Evolutionary conservation across 2,888 invertebrate genomes (phyloP).

Genomic region (Dorcus parallelipipedus): DNA sequence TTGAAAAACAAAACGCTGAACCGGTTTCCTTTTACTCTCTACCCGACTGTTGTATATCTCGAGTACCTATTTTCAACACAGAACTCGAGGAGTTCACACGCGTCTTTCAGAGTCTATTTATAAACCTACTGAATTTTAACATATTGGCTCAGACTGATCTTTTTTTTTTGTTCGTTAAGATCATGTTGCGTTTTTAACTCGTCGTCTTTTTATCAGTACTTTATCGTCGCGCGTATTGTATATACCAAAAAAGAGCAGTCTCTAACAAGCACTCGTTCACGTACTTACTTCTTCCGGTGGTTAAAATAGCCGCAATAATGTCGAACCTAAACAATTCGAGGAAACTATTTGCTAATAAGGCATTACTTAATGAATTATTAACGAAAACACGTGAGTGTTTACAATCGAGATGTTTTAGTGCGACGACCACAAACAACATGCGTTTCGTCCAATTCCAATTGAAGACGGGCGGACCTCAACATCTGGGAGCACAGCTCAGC

Average conservation of each 20-base stretch:
- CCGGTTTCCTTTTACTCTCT: slow-evolving; percentile 6
- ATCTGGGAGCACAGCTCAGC: slow-evolving; percentile 59
- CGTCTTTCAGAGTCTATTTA: background rate
- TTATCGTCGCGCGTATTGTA: background rate
- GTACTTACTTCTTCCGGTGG: background rate
- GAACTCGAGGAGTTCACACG: slow-evolving; percentile 11
- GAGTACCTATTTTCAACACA: slow-evolving; percentile 4
- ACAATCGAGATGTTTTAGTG: slow-evolving; percentile 35
- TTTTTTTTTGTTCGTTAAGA: background rate
- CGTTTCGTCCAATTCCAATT: slow-evolving; percentile 69
- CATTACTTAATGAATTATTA: slow-evolving; percentile 9
- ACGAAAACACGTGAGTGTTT: slow-evolving; percentile 3
- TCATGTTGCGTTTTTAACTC: background rate
- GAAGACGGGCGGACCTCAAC: slow-evolving; percentile 56
- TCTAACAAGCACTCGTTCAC: background rate
- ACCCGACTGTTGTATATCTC: background rate
- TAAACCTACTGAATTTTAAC: background rate
- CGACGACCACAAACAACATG: slow-evolving; percentile 49
- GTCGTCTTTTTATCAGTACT: slow-evolving; percentile 1
- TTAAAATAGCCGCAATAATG: background rate
- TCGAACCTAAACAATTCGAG: slow-evolving; percentile 1
- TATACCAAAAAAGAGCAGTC: background rate
- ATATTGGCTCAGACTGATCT: too few species aligned
- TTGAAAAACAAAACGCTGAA: background rate
- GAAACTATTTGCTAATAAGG: slow-evolving; percentile 7